Evolutionary conservation across 2,888 invertebrate genomes (phyloP).

Genomic region (Sinotaia quadrata): DNA sequence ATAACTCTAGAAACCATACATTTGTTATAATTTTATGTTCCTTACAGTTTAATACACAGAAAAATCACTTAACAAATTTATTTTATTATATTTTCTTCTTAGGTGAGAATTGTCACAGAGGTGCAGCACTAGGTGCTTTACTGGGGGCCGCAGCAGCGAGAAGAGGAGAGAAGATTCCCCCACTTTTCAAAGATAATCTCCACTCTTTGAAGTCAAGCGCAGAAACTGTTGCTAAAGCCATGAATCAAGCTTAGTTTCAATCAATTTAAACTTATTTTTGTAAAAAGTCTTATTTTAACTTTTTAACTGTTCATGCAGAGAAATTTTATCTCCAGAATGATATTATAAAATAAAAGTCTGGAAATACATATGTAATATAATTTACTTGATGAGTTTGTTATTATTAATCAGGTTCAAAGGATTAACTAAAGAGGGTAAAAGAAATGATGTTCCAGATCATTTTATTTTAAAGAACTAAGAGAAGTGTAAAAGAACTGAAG

Average conservation of each 20-base stretch:
- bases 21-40: no score
- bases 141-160: slow-evolving; percentile 53
- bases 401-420: no score
- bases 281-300: background rate
- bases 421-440: no score
- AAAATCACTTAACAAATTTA: background rate
- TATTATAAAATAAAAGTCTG: background rate
- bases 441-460: no score
- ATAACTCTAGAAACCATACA: no score
- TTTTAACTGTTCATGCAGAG: background rate
- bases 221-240: slow-evolving; percentile 23
- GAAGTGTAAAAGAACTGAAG: no score
- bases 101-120: slow-evolving; percentile 68
- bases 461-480: no score
- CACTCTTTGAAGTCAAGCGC: slow-evolving; percentile 28
- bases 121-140: slow-evolving; percentile 62
- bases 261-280: background rate
- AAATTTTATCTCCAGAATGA: background rate
- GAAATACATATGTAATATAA: no score
- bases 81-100: slow-evolving; percentile 27
- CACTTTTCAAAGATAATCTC: slow-evolving; percentile 51
- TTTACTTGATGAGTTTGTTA: no score
- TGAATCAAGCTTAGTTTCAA: background rate
- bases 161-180: slow-evolving; percentile 43
- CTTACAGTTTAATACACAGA: no score